Conservation (phyloP, 2,113 vertebrate species). For the Pionites leucogaster region DNA sequence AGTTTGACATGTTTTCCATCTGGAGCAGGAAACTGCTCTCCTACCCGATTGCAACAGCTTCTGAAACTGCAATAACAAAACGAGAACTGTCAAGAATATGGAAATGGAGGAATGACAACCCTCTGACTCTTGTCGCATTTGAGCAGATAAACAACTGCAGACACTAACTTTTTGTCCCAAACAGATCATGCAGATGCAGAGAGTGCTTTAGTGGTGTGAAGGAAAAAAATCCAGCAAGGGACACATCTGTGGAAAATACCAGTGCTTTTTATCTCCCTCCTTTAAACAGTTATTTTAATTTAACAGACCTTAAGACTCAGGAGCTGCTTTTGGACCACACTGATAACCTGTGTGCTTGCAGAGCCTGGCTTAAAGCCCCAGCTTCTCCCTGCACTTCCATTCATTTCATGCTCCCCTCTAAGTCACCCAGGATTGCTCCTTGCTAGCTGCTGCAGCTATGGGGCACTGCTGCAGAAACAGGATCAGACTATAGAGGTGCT, state of each 20-base stretch:
- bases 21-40: not conserved
- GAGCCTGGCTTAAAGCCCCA: not conserved
- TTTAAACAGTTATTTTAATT: not conserved
- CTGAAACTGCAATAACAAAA: conserved; percentile 14
- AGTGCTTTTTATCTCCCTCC: not conserved
- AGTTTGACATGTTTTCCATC: not conserved
- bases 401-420: not conserved
- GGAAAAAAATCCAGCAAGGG: not conserved
- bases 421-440: not conserved
- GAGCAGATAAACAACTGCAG: not conserved
- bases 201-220: not conserved
- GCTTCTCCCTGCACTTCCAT: not conserved
- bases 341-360: not conserved
- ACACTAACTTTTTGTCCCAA: not conserved
- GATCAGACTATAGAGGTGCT: not conserved
- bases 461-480: not conserved
- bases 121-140: not conserved
- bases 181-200: not conserved
- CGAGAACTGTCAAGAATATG: not conserved
- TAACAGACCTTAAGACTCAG: not conserved
- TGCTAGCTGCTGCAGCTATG: not conserved
- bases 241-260: not conserved
- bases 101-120: not conserved
- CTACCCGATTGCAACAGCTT: not conserved
- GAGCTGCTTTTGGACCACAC: not conserved